Conservation (phyloP, 2,888 invertebrate species). For the Sphaerophoria rueppellii region DNA sequence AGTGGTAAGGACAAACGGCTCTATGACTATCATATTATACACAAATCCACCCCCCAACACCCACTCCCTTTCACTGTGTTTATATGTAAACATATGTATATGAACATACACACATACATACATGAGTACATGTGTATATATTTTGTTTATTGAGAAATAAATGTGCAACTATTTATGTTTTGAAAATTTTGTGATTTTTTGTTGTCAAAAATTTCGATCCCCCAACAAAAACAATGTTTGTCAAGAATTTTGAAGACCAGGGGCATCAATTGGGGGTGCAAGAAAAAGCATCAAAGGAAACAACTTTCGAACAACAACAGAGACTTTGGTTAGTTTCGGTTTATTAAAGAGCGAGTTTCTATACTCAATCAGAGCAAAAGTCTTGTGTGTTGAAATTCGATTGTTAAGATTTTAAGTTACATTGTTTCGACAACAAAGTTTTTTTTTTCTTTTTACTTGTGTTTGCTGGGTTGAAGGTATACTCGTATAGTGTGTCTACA, state of each 20-base stretch:
- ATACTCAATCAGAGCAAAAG: not conserved
- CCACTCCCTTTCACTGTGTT: not conserved
- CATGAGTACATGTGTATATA: conserved; percentile 40
- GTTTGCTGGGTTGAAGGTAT: no score
- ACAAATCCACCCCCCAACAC: not conserved
- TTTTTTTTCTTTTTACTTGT: conserved; percentile 12
- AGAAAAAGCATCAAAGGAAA: not conserved
- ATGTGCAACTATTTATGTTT: conserved; percentile 56
- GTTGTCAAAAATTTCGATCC: not conserved
- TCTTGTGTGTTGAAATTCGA: conserved; percentile 12
- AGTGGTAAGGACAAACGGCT: conserved; percentile 41
- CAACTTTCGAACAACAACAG: not conserved
- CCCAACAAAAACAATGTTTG: conserved; percentile 2
- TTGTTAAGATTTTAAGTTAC: conserved; percentile 19
- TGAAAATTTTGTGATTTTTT: conserved; percentile 1
- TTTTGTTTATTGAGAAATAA: conserved; percentile 38
- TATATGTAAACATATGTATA: not conserved
- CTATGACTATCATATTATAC: not conserved
- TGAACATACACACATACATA: conserved; percentile 24
- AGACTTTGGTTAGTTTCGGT: not conserved
- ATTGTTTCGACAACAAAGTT: conserved; percentile 29
- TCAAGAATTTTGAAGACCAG: conserved; percentile 12
- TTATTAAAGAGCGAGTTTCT: not conserved
- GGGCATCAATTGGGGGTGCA: conserved; percentile 5
- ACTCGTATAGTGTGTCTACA: no score